phyloP scores from a whole-genome alignment of 2,888 invertebrate genomes.

The Amblyteles armatorius region DNA sequence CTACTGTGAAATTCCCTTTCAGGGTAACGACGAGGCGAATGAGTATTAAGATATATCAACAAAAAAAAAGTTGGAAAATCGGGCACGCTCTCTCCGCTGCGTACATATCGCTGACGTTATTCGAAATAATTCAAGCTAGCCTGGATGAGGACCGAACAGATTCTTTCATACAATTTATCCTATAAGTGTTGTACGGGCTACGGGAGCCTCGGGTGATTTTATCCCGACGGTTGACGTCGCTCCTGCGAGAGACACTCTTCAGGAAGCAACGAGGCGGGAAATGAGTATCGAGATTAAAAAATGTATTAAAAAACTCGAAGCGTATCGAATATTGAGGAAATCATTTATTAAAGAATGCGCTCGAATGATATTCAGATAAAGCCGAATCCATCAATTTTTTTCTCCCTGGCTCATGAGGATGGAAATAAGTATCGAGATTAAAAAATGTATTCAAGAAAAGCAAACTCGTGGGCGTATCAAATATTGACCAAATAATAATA shows the following conservation, averaged over 20 bases:
- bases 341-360: too few relatives aligned
- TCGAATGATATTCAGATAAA: too few relatives aligned
- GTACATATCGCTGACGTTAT: neutral
- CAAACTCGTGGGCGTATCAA: too few relatives aligned
- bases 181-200: neutral
- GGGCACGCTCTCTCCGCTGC: neutral
- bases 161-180: neutral
- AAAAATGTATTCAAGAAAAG: neutral
- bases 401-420: neutral
- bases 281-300: neutral
- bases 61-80: too few relatives aligned
- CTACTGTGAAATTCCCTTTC: too few relatives aligned
- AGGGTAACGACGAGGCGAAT: too few relatives aligned
- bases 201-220: neutral
- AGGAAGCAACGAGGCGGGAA: neutral
- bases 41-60: too few relatives aligned
- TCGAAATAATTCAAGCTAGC: conserved; percentile 28
- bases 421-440: neutral
- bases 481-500: too few relatives aligned
- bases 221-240: neutral
- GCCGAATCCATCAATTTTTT: too few relatives aligned
- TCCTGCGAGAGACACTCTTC: neutral
- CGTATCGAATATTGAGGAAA: too few relatives aligned
- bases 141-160: neutral
- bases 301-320: neutral